phyloP scores from a whole-genome alignment of 2,888 invertebrate species.

The Yponomeuta cagnagella region DNA sequence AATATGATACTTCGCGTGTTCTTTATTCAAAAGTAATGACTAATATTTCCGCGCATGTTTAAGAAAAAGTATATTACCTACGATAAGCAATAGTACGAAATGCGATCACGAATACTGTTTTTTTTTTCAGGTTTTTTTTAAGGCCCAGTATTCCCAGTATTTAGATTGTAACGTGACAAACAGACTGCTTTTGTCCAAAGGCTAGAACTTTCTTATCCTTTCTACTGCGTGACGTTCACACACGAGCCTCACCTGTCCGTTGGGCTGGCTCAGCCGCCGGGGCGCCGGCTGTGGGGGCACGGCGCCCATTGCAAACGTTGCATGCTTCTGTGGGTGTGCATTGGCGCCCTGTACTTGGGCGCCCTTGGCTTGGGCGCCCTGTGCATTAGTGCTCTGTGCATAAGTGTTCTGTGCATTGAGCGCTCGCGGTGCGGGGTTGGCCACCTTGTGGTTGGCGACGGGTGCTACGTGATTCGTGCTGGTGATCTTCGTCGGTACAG shows the following conservation, averaged over 20 bases:
- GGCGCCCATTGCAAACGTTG: slow-evolving; percentile 30
- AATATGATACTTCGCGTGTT: too few species aligned
- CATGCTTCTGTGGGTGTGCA: slow-evolving; percentile 30
- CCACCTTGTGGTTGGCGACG: slow-evolving; percentile 18
- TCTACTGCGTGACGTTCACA: not conserved
- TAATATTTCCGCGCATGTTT: too few species aligned
- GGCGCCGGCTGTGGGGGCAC: slow-evolving; percentile 68
- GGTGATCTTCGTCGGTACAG: slow-evolving; percentile 31
- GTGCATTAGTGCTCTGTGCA: slow-evolving; percentile 23
- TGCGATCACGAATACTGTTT: too few species aligned
- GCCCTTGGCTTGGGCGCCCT: slow-evolving; percentile 19
- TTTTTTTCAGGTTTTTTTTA: too few species aligned
- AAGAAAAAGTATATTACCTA: too few species aligned
- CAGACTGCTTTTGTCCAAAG: too few species aligned
- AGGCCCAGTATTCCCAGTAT: too few species aligned
- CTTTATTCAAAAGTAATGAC: too few species aligned
- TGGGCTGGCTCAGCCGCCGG: slow-evolving; percentile 60
- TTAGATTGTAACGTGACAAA: too few species aligned
- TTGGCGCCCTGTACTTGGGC: slow-evolving; percentile 20
- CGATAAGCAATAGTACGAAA: too few species aligned
- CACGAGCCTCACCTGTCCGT: slow-evolving; percentile 55
- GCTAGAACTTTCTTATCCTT: not conserved
- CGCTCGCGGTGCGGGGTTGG: slow-evolving; percentile 28
- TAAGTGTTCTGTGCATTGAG: slow-evolving; percentile 11
- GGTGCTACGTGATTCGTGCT: slow-evolving; percentile 40